A percentile compares a stretch with the other conserved stretches of the same genome.
Conservation (phyloP, 2,113 vertebrate species). For the Balaenoptera acutorostrata region DNA sequence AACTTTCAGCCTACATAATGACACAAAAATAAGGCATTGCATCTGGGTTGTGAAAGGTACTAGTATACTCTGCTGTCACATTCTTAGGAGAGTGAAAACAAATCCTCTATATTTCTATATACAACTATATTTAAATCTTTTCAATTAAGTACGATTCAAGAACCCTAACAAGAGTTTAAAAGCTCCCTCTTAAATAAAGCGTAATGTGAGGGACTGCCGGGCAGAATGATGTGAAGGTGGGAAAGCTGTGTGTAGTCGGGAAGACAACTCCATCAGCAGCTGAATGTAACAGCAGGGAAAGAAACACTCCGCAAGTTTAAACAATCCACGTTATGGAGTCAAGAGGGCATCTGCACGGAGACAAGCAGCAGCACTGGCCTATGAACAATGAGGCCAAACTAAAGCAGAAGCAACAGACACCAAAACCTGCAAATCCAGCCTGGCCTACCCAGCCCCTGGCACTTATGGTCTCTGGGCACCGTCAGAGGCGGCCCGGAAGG, state of each 20-base stretch:
- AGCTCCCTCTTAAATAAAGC: not conserved
- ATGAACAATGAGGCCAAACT: not conserved
- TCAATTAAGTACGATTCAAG: not conserved
- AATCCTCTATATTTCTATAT: not conserved
- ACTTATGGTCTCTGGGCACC: fast-evolving
- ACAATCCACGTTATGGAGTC: not conserved
- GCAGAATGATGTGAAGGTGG: not conserved
- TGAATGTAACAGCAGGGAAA: not conserved
- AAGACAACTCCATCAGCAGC: not conserved
- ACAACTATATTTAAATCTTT: not conserved
- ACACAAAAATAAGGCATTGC: not conserved
- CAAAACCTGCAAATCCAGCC: fast-evolving
- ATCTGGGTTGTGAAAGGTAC: not conserved
- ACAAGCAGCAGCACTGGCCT: fast-evolving
- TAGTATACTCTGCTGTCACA: not conserved
- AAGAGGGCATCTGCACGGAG: not conserved
- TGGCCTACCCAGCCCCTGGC: fast-evolving
- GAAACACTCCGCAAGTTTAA: fast-evolving
- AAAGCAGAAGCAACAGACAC: not conserved
- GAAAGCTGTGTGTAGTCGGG: no score
- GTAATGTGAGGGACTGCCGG: fast-evolving
- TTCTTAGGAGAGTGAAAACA: not conserved
- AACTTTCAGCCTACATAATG: not conserved
- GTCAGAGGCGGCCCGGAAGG: fast-evolving
- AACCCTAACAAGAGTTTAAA: not conserved